Evolutionary conservation across 2,888 invertebrate genomes (phyloP).

Genomic region (Halictus ligatus): DNA sequence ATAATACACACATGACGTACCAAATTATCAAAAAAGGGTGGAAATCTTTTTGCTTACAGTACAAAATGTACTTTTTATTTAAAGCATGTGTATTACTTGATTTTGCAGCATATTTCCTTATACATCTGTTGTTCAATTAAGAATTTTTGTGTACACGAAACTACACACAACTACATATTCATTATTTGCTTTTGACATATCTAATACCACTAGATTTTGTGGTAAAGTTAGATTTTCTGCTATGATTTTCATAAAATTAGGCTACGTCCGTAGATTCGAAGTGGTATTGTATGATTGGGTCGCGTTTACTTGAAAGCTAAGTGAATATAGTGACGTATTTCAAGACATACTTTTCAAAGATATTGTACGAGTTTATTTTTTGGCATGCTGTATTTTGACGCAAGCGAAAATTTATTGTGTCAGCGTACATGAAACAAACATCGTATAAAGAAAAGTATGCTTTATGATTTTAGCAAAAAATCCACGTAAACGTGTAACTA

Average conservation of each 20-base stretch:
- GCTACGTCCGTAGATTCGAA: slow-evolving; percentile 39
- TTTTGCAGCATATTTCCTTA: not conserved
- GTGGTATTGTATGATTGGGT: slow-evolving; percentile 34
- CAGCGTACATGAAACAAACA: slow-evolving; percentile 11
- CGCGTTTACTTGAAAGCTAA: not conserved
- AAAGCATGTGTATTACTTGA: not conserved
- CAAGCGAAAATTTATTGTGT: slow-evolving; percentile 20
- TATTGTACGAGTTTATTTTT: slow-evolving; percentile 13
- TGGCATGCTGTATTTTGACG: slow-evolving; percentile 11
- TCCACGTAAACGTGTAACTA: slow-evolving; percentile 30
- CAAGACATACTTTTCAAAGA: slow-evolving; percentile 11
- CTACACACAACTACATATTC: slow-evolving; percentile 5
- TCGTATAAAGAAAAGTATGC: slow-evolving; percentile 19
- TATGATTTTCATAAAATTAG: slow-evolving; percentile 41
- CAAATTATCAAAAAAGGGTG: slow-evolving; percentile 2
- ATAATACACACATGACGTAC: not conserved
- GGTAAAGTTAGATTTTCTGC: slow-evolving; percentile 19
- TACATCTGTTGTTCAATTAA: not conserved
- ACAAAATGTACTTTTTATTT: slow-evolving; percentile 40
- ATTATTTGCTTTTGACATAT: slow-evolving; percentile 33
- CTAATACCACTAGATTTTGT: slow-evolving; percentile 15
- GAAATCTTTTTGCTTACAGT: slow-evolving; percentile 20
- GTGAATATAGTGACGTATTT: not conserved
- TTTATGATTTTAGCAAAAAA: slow-evolving; percentile 38
- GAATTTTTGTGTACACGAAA: too few species aligned